Conservation (phyloP, 2,888 invertebrate genomes). For the Drosophila neonasuta region DNA sequence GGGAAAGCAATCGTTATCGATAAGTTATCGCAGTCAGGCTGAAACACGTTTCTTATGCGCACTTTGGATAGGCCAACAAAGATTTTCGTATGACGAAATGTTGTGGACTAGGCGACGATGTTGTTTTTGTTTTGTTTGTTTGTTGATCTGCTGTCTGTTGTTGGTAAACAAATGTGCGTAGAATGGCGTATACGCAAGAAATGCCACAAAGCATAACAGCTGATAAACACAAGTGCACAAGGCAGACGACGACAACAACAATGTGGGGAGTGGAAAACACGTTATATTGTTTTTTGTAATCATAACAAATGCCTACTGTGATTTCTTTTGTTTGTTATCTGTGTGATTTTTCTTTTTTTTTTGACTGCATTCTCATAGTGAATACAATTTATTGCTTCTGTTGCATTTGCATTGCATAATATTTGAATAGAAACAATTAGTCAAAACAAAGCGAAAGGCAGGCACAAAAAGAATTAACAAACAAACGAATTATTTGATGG, state of each 20-base stretch:
- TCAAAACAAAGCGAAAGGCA: conserved; percentile 55
- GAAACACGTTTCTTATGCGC: conserved; percentile 3
- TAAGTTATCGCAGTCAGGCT: not conserved
- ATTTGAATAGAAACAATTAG: conserved; percentile 38
- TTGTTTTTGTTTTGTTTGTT: conserved; percentile 33
- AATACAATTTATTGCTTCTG: conserved; percentile 8
- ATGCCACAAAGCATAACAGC: conserved; percentile 41
- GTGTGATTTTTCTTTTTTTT: conserved; percentile 4
- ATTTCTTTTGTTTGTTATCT: conserved; percentile 5
- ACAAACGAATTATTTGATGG: conserved; percentile 10
- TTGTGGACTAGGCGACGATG: conserved; percentile 37
- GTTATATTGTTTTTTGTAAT: conserved; percentile 39
- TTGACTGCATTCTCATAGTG: not conserved
- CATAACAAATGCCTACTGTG: conserved; percentile 26
- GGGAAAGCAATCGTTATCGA: not conserved
- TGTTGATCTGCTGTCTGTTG: conserved; percentile 36
- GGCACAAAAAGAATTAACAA: conserved; percentile 10
- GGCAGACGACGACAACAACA: conserved; percentile 26
- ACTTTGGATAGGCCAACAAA: not conserved
- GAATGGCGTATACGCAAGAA: conserved; percentile 52
- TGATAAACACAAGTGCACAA: conserved; percentile 47
- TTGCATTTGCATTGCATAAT: conserved; percentile 65
- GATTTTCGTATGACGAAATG: conserved; percentile 1
- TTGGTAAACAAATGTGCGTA: conserved; percentile 75
- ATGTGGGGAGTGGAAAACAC: conserved; percentile 44